phyloP scores from a whole-genome alignment of 2,888 invertebrate genomes.

The Lepeophtheirus nordmannii region DNA sequence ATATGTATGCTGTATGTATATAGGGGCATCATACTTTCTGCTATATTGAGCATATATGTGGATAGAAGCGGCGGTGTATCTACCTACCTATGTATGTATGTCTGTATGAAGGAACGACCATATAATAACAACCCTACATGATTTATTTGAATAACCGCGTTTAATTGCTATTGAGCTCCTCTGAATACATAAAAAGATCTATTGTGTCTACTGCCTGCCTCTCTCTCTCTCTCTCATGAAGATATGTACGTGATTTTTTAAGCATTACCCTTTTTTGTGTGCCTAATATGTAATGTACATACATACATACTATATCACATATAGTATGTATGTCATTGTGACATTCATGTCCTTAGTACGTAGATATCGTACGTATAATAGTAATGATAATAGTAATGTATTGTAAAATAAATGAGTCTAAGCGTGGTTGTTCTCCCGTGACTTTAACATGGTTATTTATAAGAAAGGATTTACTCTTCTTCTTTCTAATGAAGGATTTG shows the following conservation, averaged over 20 bases:
- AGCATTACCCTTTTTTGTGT: too few relatives aligned
- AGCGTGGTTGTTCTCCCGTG: too few relatives aligned
- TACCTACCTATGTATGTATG: background rate
- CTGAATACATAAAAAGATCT: background rate
- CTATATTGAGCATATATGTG: background rate
- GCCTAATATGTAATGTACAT: too few relatives aligned
- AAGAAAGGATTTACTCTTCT: background rate
- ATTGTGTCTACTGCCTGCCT: background rate
- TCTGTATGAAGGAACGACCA: too few relatives aligned
- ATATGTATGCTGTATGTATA: background rate
- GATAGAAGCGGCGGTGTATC: too few relatives aligned
- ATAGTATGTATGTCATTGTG: too few relatives aligned
- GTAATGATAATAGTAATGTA: too few relatives aligned
- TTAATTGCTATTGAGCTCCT: background rate
- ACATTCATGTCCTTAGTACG: too few relatives aligned
- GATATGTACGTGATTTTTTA: background rate
- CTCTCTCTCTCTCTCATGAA: background rate
- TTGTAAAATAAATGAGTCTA: too few relatives aligned
- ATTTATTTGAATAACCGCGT: slow-evolving; percentile 8
- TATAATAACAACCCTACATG: background rate
- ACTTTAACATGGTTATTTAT: too few relatives aligned
- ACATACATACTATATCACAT: too few relatives aligned
- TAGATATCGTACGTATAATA: too few relatives aligned
- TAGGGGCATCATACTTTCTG: background rate
- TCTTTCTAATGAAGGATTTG: background rate